phyloP scores from a whole-genome alignment of 2,113 vertebrate species.

The Axis porcinus region DNA sequence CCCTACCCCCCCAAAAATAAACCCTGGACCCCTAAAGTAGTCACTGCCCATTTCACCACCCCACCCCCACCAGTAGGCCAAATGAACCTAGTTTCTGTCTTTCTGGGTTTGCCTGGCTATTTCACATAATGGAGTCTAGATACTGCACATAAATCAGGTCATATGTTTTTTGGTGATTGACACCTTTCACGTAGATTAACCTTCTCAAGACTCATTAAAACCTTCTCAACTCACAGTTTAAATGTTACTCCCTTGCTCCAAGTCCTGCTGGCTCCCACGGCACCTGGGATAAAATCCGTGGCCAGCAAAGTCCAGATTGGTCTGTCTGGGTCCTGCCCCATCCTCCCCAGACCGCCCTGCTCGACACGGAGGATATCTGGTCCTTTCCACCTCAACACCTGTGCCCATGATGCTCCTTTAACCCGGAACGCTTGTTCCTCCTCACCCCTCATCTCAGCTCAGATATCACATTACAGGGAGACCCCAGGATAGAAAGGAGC shows the following conservation, averaged over 20 bases:
- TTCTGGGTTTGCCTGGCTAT: neutral
- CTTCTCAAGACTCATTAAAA: neutral
- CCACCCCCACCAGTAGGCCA: neutral
- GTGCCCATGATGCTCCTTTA: neutral
- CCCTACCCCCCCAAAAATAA: too few species aligned
- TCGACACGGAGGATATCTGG: too few species aligned
- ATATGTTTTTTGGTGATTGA: too few species aligned
- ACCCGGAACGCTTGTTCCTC: neutral
- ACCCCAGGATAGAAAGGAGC: rapidly evolving
- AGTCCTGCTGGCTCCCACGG: neutral
- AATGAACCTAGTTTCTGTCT: neutral
- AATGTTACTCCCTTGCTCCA: neutral
- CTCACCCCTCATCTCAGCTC: neutral
- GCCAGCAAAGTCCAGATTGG: neutral
- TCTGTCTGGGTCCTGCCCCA: neutral
- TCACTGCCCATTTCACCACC: too few species aligned
- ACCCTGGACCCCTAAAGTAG: too few species aligned
- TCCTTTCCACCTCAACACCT: neutral
- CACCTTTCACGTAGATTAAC: neutral
- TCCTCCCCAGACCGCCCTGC: neutral
- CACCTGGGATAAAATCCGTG: neutral
- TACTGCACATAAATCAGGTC: neutral
- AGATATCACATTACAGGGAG: too few species aligned
- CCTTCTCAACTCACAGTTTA: neutral
- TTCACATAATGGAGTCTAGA: neutral